These are phyloP conservation scores for Reticulitermes lucifugus DNA, from an alignment of 2,888 invertebrate species.

Conservation along the genomic window DNA sequence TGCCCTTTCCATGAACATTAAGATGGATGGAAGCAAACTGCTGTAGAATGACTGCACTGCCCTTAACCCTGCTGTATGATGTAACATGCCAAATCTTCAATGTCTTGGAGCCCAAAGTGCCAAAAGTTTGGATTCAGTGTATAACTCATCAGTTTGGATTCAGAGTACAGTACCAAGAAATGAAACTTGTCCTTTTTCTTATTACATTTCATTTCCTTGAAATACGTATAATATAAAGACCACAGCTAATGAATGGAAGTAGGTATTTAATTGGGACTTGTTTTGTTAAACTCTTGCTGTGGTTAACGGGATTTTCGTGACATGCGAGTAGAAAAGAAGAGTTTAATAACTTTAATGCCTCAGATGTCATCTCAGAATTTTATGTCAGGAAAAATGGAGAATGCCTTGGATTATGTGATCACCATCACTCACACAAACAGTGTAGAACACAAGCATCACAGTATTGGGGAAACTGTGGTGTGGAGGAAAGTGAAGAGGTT, in stretches of 20 bases:
- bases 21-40: conserved; percentile 3
- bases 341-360: not conserved
- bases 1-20: not conserved
- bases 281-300: not conserved
- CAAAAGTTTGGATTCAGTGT: not conserved
- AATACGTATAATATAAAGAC: not conserved
- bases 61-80: not conserved
- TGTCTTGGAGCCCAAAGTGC: not conserved
- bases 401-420: not conserved
- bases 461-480: too few relatives aligned
- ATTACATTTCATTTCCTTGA: not conserved
- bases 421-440: not conserved
- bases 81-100: not conserved
- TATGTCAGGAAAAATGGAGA: not conserved
- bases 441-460: not conserved
- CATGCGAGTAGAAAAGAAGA: not conserved
- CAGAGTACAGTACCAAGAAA: not conserved
- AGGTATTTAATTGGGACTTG: not conserved
- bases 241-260: not conserved
- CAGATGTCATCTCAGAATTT: not conserved
- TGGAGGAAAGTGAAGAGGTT: too few relatives aligned
- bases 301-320: not conserved
- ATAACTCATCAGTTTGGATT: not conserved
- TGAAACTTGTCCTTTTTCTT: too few relatives aligned
- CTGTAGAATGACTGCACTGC: not conserved